A percentile compares a stretch with the other conserved stretches of the same genome.
Conservation (phyloP, 2,888 invertebrate species). For the Rhorus exstirpatorius region DNA sequence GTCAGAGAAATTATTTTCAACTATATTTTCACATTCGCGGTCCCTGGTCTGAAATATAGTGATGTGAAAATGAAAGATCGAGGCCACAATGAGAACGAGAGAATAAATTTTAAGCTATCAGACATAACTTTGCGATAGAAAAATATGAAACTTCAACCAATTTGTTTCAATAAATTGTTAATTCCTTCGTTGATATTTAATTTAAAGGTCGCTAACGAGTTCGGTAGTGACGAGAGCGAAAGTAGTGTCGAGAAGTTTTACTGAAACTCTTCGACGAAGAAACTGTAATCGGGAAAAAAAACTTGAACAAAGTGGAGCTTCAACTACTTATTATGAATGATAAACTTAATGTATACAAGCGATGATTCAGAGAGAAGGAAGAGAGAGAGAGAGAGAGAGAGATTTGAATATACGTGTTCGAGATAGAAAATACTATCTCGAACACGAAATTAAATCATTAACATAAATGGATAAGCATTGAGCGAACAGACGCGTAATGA, state of each 20-base stretch:
- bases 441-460: background rate
- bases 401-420: too few species aligned
- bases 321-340: conserved; percentile 62
- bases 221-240: background rate
- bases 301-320: conserved; percentile 27
- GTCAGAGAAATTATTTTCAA: background rate
- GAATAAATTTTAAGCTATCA: background rate
- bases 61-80: background rate
- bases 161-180: conserved; percentile 31
- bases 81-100: background rate
- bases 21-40: background rate
- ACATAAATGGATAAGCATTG: background rate
- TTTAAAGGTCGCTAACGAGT: conserved; percentile 1
- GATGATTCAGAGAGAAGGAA: conserved; percentile 10
- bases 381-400: too few species aligned
- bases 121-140: background rate
- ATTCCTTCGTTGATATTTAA: conserved; percentile 54
- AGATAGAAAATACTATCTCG: background rate
- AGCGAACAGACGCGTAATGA: background rate
- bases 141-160: conserved; percentile 30
- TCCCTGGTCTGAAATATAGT: background rate
- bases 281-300: conserved; percentile 21
- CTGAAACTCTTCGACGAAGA: conserved; percentile 3
- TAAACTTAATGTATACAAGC: conserved; percentile 15
- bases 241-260: conserved; percentile 47